Conservation (phyloP, 1,140 invertebrate species). For the Nasonia vitripennis region DNA sequence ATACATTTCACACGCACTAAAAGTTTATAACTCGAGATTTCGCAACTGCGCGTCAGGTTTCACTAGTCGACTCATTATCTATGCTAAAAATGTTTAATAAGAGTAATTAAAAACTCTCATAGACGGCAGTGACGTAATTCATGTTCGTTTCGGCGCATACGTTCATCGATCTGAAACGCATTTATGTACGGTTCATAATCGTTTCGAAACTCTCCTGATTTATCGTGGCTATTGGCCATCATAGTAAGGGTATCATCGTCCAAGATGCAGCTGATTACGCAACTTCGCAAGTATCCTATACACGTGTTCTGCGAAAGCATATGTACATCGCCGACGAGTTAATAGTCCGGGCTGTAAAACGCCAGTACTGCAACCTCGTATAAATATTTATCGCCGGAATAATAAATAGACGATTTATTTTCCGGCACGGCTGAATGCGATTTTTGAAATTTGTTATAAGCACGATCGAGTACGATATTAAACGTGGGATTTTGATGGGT, state of each 20-base stretch:
- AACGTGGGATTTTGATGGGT: background rate
- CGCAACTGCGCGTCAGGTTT: background rate
- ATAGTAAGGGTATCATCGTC: background rate
- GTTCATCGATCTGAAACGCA: background rate
- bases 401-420: background rate
- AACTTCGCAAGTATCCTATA: background rate
- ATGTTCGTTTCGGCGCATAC: background rate
- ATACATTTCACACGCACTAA: background rate
- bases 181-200: background rate
- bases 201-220: background rate
- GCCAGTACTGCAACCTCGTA: background rate
- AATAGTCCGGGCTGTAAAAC: background rate
- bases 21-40: background rate
- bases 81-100: background rate
- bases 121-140: background rate
- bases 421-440: background rate
- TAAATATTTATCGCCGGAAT: constrained; percentile 1
- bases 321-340: background rate
- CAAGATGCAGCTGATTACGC: background rate
- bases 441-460: background rate
- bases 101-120: background rate
- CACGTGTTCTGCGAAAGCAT: background rate
- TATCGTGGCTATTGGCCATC: background rate
- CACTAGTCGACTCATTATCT: background rate
- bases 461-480: background rate